Conservation (phyloP, 2,113 vertebrate genomes). For the Podarcis cretensis region DNA sequence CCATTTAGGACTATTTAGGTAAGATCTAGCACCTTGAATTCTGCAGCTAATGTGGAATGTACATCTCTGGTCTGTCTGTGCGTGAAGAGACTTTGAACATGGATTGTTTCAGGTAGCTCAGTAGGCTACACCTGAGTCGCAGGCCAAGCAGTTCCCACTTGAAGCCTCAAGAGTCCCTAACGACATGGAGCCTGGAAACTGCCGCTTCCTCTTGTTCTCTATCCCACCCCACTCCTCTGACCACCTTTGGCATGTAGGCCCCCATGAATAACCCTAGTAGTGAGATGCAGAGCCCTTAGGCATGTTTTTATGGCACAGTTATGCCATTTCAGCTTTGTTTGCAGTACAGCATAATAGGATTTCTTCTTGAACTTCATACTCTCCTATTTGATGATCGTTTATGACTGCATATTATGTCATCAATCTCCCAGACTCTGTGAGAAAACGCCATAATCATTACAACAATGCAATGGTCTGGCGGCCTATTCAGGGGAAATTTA, state of each 20-base stretch:
- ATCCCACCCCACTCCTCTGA: background rate
- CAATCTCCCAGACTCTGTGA: background rate
- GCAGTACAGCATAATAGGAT: constrained; percentile 37
- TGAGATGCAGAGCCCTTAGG: background rate
- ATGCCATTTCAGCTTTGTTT: constrained; percentile 46
- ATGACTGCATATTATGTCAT: constrained; percentile 25
- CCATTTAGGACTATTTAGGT: too few species aligned
- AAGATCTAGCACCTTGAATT: background rate
- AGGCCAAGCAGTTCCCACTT: background rate
- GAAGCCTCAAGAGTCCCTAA: too few species aligned
- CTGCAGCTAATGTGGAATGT: background rate
- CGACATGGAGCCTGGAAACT: background rate
- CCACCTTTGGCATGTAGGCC: background rate
- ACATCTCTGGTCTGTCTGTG: background rate
- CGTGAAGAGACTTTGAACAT: background rate
- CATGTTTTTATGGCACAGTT: constrained; percentile 27
- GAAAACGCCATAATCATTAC: background rate
- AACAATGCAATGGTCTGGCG: background rate
- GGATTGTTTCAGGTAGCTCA: background rate
- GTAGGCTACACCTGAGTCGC: background rate
- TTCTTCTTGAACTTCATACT: constrained; percentile 10
- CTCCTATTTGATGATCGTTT: background rate
- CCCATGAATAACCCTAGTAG: background rate
- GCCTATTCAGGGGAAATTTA: background rate
- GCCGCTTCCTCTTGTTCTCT: background rate